phyloP scores from a whole-genome alignment of 2,797 vertebrate genomes.

The Pitangus sulphuratus region DNA sequence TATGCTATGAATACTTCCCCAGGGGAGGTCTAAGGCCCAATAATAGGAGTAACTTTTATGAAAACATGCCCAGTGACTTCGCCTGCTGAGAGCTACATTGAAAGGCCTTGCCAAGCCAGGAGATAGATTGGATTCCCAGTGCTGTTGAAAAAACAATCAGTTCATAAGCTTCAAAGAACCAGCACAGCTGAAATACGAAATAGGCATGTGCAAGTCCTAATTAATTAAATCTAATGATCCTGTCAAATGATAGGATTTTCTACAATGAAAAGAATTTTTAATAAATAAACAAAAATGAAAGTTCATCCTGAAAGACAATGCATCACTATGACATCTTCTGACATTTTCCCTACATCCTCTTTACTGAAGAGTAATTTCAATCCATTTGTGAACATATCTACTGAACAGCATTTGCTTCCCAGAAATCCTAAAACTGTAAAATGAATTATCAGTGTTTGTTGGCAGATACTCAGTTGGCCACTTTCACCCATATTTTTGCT shows the following conservation, averaged over 20 bases:
- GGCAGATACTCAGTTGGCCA: neutral
- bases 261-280: neutral
- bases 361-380: neutral
- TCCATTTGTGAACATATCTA: neutral
- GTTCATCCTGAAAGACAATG: neutral
- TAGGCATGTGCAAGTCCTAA: neutral
- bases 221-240: constrained; percentile 16
- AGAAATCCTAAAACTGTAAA: neutral
- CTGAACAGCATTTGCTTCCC: neutral
- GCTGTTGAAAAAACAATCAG: constrained; percentile 30
- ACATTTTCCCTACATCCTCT: neutral
- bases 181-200: constrained; percentile 4
- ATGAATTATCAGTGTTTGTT: neutral
- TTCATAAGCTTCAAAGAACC: constrained; percentile 29
- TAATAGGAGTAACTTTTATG: neutral
- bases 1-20: constrained; percentile 32
- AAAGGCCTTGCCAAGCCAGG: constrained; percentile 36
- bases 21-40: neutral
- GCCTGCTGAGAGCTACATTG: constrained; percentile 42
- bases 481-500: neutral
- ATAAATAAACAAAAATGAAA: constrained; percentile 11
- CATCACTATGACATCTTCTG: neutral
- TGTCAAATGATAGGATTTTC: neutral
- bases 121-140: constrained; percentile 2
- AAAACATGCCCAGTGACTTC: constrained; percentile 5